Conservation (phyloP, 2,797 vertebrate genomes). For the Syngnathus rostellatus region DNA sequence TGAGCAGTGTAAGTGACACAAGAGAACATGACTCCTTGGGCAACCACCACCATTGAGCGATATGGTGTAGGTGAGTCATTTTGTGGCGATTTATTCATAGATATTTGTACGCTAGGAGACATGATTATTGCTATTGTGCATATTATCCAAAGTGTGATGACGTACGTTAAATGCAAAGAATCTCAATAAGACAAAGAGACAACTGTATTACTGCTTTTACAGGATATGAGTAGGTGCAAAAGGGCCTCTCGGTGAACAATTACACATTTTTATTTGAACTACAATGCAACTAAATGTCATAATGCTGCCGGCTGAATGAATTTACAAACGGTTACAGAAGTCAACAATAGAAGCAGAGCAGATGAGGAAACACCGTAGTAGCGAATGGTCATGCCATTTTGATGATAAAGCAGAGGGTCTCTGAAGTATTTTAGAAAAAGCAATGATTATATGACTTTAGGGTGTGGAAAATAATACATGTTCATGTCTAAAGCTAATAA, state of each 20-base stretch:
- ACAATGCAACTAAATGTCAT: background rate
- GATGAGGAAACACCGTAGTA: background rate
- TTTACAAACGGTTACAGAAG: background rate
- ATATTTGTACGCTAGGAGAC: background rate
- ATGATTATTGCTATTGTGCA: background rate
- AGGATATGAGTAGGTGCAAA: constrained; percentile 60
- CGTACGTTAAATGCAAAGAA: background rate
- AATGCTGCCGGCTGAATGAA: background rate
- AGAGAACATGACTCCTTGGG: constrained; percentile 65
- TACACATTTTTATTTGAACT: background rate
- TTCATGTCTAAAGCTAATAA: background rate
- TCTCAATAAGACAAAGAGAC: background rate
- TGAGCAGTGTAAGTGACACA: constrained; percentile 10
- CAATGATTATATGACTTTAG: background rate
- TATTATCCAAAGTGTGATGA: background rate
- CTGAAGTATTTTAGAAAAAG: too few relatives aligned
- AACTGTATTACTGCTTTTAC: constrained; percentile 24
- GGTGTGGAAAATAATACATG: background rate
- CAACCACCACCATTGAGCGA: constrained; percentile 46
- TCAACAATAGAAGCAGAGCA: background rate
- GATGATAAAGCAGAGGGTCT: background rate
- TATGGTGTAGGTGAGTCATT: constrained; percentile 67
- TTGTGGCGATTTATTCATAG: too few relatives aligned
- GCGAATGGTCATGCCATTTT: background rate
- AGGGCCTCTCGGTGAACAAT: constrained; percentile 4